Evolutionary conservation across 2,888 invertebrate genomes (phyloP).

Genomic region (Andrena haemorrhoa): DNA sequence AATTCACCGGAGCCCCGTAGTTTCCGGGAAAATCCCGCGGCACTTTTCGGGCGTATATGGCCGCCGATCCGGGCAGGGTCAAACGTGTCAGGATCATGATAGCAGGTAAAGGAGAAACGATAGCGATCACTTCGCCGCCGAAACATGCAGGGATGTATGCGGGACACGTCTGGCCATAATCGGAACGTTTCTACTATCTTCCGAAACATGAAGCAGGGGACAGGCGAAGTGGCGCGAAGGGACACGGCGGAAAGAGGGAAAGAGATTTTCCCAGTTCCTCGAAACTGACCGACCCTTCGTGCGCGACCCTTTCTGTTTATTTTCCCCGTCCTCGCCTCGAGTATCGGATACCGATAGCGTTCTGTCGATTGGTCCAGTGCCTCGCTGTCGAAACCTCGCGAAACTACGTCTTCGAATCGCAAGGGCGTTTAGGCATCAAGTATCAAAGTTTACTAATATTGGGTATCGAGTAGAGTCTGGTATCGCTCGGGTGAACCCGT

Average conservation of each 20-base stretch:
- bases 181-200: conserved; percentile 55
- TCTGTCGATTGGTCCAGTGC: conserved; percentile 1
- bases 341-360: conserved; percentile 18
- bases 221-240: conserved; percentile 25
- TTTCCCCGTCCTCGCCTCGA: neutral
- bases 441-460: too few relatives aligned
- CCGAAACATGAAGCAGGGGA: conserved; percentile 40
- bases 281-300: conserved; percentile 11
- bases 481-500: neutral
- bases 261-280: conserved; percentile 14
- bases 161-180: conserved; percentile 64
- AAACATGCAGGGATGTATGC: conserved; percentile 43
- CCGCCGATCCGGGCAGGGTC: conserved; percentile 24
- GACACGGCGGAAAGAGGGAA: conserved; percentile 1
- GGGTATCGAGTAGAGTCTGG: neutral
- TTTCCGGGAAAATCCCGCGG: conserved; percentile 39
- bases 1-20: conserved; percentile 37
- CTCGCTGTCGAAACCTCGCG: neutral
- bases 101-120: conserved; percentile 38
- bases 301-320: conserved; percentile 24
- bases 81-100: conserved; percentile 52
- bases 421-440: too few relatives aligned
- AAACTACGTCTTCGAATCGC: neutral
- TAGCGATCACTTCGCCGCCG: conserved; percentile 43
- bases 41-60: conserved; percentile 42